Evolutionary conservation across 2,797 vertebrate species (phyloP).

Genomic region (Natrix natrix): DNA sequence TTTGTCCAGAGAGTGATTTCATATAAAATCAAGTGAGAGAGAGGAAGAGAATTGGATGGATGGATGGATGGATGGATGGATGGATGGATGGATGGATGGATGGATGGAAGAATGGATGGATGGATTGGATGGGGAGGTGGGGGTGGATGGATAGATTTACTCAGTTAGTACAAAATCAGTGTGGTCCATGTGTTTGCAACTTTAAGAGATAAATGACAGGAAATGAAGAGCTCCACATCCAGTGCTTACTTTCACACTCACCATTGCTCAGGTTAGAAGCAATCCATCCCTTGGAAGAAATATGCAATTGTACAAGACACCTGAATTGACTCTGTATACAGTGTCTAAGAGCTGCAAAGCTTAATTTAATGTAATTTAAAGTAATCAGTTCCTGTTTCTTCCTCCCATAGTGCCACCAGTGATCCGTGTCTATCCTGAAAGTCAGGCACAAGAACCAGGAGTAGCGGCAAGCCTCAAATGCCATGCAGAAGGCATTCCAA

Average conservation of each 20-base stretch:
- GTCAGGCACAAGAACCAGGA: slow-evolving; percentile 93
- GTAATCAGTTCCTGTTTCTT: background rate
- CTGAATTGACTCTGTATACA: background rate
- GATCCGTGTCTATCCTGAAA: slow-evolving; percentile 94
- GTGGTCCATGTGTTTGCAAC: background rate
- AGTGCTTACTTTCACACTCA: background rate
- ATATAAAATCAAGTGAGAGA: background rate
- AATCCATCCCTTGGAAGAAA: background rate
- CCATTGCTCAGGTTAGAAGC: background rate
- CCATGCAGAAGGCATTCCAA: slow-evolving; percentile 92
- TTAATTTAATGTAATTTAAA: background rate
- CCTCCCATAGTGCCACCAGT: slow-evolving; percentile 85
- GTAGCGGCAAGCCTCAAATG: slow-evolving; percentile 88
- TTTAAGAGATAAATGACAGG: background rate
- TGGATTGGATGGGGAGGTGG: background rate
- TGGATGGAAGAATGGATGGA: rapidly evolving
- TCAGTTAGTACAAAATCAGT: background rate
- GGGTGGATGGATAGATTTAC: background rate
- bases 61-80: background rate
- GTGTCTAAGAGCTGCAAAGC: rapidly evolving
- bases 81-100: background rate
- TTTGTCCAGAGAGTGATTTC: background rate
- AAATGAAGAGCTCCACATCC: background rate
- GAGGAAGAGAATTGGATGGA: background rate
- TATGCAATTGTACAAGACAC: background rate